These are phyloP conservation scores for Macrobrachium rosenbergii DNA, from an alignment of 1,140 invertebrate genomes.

Conservation along the genomic window DNA sequence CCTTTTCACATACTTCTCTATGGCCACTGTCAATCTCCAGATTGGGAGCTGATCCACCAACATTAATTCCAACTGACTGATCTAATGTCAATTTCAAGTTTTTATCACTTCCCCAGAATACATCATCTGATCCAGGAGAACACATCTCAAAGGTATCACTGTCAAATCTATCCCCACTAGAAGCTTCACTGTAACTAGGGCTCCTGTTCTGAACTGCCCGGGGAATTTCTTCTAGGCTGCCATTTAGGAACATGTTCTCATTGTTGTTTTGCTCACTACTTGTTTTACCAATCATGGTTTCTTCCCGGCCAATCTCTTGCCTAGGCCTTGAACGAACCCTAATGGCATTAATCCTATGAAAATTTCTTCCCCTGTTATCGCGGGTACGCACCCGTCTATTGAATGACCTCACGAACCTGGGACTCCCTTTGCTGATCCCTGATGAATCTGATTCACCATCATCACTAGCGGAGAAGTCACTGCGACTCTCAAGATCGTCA, in stretches of 20 bases:
- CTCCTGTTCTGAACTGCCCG: background rate
- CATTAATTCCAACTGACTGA: too few species aligned
- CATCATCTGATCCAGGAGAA: constrained; percentile 24
- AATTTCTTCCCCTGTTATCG: constrained; percentile 11
- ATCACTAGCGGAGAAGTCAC: constrained; percentile 9
- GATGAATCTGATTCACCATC: background rate
- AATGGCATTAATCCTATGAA: constrained; percentile 8
- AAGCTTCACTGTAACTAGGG: background rate
- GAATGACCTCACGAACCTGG: constrained; percentile 38
- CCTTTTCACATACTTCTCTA: too few species aligned
- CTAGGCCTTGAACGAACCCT: background rate
- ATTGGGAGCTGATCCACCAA: too few species aligned
- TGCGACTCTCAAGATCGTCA: background rate
- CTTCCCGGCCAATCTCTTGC: background rate
- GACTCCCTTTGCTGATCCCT: constrained; percentile 11
- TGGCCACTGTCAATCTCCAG: too few species aligned
- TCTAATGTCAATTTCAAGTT: background rate
- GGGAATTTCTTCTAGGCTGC: too few species aligned
- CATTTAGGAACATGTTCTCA: too few species aligned
- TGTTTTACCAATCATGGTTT: too few species aligned
- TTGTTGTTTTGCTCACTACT: too few species aligned
- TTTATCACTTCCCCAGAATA: constrained; percentile 5
- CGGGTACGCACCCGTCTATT: constrained; percentile 46
- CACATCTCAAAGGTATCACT: constrained; percentile 14
- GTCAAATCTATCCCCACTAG: background rate